Evolutionary conservation across 2,797 vertebrate species (phyloP).

Genomic region (Podargus strigoides): DNA sequence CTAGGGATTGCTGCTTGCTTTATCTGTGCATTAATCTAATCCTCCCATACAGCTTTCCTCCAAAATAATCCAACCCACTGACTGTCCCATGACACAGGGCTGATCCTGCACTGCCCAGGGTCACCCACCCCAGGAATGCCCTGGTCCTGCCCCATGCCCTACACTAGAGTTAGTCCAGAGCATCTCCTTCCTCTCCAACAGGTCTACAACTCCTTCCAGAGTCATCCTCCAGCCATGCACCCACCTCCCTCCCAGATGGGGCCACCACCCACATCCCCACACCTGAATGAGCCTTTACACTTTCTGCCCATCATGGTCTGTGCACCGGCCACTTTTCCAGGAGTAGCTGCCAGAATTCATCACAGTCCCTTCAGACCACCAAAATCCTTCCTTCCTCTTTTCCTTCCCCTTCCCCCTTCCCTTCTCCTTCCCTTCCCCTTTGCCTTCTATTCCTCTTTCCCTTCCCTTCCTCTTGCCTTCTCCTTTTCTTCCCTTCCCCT

Average conservation of each 20-base stretch:
- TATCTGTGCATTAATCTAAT: background rate
- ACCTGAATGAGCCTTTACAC: background rate
- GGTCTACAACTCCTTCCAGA: background rate
- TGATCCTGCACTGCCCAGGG: background rate
- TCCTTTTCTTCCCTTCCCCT: background rate
- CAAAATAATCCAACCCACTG: background rate
- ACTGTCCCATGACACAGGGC: rapidly evolving
- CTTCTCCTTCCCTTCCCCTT: too few species aligned
- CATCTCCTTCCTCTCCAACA: background rate
- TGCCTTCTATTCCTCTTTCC: too few species aligned
- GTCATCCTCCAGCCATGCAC: background rate
- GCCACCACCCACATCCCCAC: background rate
- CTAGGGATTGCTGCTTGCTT: background rate
- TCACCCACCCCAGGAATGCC: background rate
- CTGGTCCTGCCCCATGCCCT: rapidly evolving
- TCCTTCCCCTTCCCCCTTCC: too few species aligned
- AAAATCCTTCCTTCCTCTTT: background rate
- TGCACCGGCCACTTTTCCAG: background rate
- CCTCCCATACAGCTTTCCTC: background rate
- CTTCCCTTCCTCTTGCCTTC: too few species aligned
- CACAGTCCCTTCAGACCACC: background rate
- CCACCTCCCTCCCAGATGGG: background rate
- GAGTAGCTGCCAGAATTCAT: background rate
- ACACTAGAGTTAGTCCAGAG: background rate
- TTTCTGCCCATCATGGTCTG: background rate